Conservation (phyloP, 2,113 vertebrate species). For the Calidris pygmaea region DNA sequence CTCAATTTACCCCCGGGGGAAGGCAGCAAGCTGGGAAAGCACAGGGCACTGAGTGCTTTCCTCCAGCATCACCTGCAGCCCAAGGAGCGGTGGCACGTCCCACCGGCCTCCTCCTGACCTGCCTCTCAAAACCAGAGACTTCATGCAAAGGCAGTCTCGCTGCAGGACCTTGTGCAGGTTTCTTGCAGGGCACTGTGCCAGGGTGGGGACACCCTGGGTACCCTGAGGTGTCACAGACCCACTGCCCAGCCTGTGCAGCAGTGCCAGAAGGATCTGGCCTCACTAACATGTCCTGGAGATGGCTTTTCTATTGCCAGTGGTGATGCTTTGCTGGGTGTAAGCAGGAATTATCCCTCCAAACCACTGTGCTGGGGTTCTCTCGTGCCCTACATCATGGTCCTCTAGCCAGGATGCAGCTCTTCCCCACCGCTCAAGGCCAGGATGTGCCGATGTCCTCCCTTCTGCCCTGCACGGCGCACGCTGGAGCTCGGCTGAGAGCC, state of each 20-base stretch:
- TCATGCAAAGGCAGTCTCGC: not conserved
- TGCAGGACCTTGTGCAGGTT: not conserved
- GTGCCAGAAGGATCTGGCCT: not conserved
- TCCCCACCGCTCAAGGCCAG: not conserved
- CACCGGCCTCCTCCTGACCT: not conserved
- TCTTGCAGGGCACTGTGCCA: not conserved
- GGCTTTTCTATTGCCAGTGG: not conserved
- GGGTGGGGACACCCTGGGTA: not conserved
- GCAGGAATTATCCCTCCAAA: not conserved
- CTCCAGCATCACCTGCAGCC: not conserved
- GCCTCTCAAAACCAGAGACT: not conserved
- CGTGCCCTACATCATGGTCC: fast-evolving
- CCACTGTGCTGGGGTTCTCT: not conserved
- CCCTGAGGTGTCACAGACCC: not conserved
- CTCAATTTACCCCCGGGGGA: not conserved
- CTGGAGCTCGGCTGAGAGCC: not conserved
- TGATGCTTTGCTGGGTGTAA: not conserved
- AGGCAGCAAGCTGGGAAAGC: not conserved
- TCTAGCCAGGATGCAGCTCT: not conserved
- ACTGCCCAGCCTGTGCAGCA: not conserved
- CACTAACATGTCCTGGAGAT: not conserved
- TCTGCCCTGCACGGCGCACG: not conserved
- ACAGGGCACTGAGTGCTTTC: not conserved
- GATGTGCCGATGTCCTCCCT: fast-evolving
- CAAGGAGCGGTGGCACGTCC: not conserved